These are phyloP conservation scores for Cyanistes caeruleus DNA, from an alignment of 2,113 vertebrate species.

Conservation along the genomic window DNA sequence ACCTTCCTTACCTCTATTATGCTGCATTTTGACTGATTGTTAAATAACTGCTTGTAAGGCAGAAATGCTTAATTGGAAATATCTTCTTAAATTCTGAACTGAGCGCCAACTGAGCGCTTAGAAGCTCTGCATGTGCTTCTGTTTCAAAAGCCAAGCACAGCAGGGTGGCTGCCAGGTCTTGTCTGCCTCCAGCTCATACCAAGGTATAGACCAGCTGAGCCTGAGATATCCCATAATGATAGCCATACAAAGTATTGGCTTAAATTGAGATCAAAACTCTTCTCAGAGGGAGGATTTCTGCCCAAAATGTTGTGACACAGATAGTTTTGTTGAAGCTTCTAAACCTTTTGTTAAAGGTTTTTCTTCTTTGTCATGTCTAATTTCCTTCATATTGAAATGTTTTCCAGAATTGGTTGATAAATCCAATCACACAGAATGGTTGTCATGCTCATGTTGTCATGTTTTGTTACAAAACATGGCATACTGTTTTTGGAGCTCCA, in stretches of 20 bases:
- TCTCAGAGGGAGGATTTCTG: neutral
- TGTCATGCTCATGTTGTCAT: rapidly evolving
- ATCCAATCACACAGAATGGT: neutral
- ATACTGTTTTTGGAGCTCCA: neutral
- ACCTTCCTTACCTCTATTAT: neutral
- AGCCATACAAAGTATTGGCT: neutral
- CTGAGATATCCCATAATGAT: neutral
- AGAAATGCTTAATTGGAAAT: neutral
- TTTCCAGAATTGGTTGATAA: neutral
- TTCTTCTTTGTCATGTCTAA: neutral
- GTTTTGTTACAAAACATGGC: neutral
- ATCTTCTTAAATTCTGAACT: neutral
- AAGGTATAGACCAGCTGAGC: neutral
- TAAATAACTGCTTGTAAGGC: neutral
- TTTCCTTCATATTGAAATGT: neutral
- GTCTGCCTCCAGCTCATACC: neutral
- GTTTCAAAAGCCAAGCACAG: neutral
- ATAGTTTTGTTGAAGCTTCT: neutral
- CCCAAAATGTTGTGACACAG: neutral
- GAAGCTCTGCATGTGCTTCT: neutral
- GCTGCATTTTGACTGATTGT: neutral
- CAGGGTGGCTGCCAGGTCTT: neutral
- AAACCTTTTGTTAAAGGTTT: too few species aligned
- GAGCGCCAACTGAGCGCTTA: neutral
- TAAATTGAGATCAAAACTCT: neutral